phyloP scores from a whole-genome alignment of 1,140 invertebrate species.

The Dendroctonus valens region DNA sequence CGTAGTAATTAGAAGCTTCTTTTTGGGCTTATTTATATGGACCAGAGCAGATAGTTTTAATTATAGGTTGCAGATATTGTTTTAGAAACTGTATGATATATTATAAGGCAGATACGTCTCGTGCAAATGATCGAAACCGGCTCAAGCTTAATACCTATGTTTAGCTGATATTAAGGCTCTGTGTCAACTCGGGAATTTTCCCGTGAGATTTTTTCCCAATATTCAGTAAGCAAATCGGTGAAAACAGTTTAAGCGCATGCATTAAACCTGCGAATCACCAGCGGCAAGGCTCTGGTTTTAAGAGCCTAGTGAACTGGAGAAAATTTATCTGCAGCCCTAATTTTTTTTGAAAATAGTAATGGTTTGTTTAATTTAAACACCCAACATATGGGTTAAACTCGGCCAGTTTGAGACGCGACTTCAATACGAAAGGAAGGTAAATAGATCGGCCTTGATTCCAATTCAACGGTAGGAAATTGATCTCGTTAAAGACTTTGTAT shows the following conservation, averaged over 20 bases:
- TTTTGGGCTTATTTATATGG: constrained; percentile 22
- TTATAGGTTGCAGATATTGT: constrained; percentile 32
- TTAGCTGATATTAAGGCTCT: constrained; percentile 18
- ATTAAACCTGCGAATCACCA: too few relatives aligned
- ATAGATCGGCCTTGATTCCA: neutral
- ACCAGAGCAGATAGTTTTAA: constrained; percentile 26
- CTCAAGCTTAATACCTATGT: constrained; percentile 18
- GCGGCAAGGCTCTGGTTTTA: too few relatives aligned
- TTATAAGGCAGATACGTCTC: constrained; percentile 24
- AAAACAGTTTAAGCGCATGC: too few relatives aligned
- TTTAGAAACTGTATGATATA: constrained; percentile 29
- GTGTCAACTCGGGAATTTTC: neutral
- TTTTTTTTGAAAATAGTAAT: neutral
- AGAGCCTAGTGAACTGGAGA: too few relatives aligned
- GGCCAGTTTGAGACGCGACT: too few relatives aligned
- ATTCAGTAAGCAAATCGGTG: too few relatives aligned
- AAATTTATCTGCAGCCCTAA: too few relatives aligned
- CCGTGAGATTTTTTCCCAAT: too few relatives aligned
- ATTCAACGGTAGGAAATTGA: constrained; percentile 3
- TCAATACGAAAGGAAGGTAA: too few relatives aligned
- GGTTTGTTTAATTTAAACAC: neutral
- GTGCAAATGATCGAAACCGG: constrained; percentile 11
- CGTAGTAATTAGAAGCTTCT: constrained; percentile 24
- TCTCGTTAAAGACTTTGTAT: constrained; percentile 9
- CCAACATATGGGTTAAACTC: neutral